phyloP scores from a whole-genome alignment of 2,888 invertebrate species.

The Drosophila phalerata region DNA sequence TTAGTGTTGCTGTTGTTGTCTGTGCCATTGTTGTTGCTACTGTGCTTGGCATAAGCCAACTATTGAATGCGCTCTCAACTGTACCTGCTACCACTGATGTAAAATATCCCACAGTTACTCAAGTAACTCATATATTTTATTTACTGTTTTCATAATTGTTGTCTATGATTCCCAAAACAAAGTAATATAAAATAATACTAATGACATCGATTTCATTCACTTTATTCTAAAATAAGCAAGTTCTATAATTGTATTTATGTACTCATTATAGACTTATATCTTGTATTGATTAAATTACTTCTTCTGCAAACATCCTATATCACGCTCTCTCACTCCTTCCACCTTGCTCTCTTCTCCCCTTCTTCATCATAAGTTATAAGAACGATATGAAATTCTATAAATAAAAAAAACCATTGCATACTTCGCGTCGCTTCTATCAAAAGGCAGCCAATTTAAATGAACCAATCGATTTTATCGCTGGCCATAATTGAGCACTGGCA shows the following conservation, averaged over 20 bases:
- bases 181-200: too few species aligned
- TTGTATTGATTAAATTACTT: too few species aligned
- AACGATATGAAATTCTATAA: not conserved
- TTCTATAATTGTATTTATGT: too few species aligned
- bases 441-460: constrained; percentile 59
- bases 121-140: not conserved
- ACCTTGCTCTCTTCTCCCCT: not conserved
- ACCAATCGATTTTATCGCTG: constrained; percentile 75
- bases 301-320: too few species aligned
- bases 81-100: constrained; percentile 24
- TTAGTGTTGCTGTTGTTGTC: constrained; percentile 7
- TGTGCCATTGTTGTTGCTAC: constrained; percentile 14
- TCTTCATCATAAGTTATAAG: not conserved
- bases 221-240: too few species aligned
- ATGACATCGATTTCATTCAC: too few species aligned
- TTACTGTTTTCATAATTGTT: too few species aligned
- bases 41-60: constrained; percentile 19
- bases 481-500: constrained; percentile 65
- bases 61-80: constrained; percentile 11
- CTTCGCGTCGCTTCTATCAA: constrained; percentile 39
- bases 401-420: constrained; percentile 43
- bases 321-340: too few species aligned
- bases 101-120: constrained; percentile 17
- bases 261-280: too few species aligned
- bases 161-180: too few species aligned